These are phyloP conservation scores for Trichonephila inaurata DNA, from an alignment of 1,140 invertebrate species.

Conservation along the genomic window DNA sequence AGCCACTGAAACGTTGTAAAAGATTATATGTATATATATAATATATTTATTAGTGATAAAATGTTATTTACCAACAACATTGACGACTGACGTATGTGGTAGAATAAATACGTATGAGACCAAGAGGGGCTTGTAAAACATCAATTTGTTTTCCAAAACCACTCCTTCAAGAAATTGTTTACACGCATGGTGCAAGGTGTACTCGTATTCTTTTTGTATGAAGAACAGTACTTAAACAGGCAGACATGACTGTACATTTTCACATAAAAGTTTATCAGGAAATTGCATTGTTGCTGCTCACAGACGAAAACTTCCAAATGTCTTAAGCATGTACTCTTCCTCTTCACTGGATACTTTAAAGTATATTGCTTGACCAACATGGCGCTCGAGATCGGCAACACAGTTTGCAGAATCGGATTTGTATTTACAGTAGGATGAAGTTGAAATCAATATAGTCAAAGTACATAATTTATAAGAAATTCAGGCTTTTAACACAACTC, in stretches of 20 bases:
- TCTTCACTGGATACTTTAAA: conserved; percentile 4
- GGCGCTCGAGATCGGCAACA: not conserved
- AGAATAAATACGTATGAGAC: conserved; percentile 77
- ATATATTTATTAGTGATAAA: conserved; percentile 76
- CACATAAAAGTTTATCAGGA: conserved; percentile 43
- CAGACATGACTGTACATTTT: conserved; percentile 67
- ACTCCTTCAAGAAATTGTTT: conserved; percentile 63
- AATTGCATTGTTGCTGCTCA: conserved; percentile 51
- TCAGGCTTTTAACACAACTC: not conserved
- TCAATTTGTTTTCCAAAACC: conserved; percentile 65
- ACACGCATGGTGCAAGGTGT: conserved; percentile 67
- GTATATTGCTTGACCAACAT: conserved; percentile 48
- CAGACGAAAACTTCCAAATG: not conserved
- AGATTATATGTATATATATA: conserved; percentile 76
- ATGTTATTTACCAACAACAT: conserved; percentile 76
- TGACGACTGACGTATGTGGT: conserved; percentile 76
- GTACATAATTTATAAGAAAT: conserved; percentile 20
- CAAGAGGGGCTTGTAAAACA: conserved; percentile 73
- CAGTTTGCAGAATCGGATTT: not conserved
- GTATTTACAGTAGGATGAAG: conserved; percentile 22
- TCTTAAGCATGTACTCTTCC: not conserved
- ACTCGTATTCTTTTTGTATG: conserved; percentile 55
- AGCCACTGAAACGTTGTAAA: conserved; percentile 75
- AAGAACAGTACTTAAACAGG: conserved; percentile 67
- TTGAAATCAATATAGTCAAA: not conserved